Conservation (phyloP, 2,797 vertebrate genomes). For the Tapirus indicus region DNA sequence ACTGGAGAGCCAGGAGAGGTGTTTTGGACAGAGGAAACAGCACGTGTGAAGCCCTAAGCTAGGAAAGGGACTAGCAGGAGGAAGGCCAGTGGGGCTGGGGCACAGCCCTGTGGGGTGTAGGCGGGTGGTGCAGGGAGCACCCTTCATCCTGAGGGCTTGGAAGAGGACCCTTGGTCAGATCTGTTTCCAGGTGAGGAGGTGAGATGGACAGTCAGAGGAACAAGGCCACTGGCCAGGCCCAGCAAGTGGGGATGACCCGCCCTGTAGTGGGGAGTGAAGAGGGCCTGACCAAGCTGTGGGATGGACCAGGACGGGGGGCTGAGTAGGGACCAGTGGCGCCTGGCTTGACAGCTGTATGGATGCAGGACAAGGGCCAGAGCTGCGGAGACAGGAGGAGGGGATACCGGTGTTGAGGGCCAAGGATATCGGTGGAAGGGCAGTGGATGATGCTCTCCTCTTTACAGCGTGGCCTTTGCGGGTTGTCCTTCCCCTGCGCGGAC, state of each 20-base stretch:
- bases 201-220: not conserved
- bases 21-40: not conserved
- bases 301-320: not conserved
- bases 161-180: not conserved
- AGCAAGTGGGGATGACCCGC: not conserved
- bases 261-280: too few species aligned
- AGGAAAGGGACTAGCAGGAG: not conserved
- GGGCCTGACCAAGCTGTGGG: not conserved
- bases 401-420: fast-evolving
- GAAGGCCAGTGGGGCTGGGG: not conserved
- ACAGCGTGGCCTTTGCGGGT: not conserved
- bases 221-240: not conserved
- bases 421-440: not conserved
- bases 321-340: not conserved
- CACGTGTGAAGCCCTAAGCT: too few species aligned
- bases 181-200: not conserved
- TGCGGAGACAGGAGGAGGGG: not conserved
- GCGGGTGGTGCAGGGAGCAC: not conserved
- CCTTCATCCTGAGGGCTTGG: not conserved
- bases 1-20: not conserved
- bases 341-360: not conserved
- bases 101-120: not conserved
- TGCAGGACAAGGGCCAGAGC: not conserved
- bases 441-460: not conserved
- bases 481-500: not conserved